These are phyloP conservation scores for Pterois miles DNA, from an alignment of 2,797 vertebrate species.

Conservation along the genomic window DNA sequence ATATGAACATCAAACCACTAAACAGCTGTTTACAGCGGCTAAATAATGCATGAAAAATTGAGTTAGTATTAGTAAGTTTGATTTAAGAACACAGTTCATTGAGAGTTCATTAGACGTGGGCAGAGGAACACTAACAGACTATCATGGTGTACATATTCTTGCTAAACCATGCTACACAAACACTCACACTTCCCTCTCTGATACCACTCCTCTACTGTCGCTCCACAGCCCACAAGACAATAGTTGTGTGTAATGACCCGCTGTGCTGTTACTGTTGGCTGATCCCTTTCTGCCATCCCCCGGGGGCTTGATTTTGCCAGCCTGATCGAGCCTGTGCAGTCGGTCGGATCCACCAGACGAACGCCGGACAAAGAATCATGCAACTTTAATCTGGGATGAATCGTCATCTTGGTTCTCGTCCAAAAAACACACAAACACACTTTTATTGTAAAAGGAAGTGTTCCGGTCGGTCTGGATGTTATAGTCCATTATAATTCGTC, in stretches of 20 bases:
- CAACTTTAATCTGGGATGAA: constrained; percentile 63
- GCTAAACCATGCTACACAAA: constrained; percentile 1
- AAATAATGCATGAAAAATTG: not conserved
- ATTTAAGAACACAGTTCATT: not conserved
- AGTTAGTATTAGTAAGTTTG: not conserved
- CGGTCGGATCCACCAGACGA: constrained; percentile 57
- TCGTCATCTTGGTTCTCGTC: constrained; percentile 8
- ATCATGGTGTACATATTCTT: not conserved
- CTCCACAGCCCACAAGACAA: constrained; percentile 54
- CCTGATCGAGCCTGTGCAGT: constrained; percentile 64
- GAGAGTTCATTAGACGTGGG: constrained; percentile 7
- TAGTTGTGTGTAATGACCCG: constrained; percentile 67
- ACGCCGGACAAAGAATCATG: constrained; percentile 57
- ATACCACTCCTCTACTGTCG: constrained; percentile 10
- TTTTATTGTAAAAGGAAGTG: constrained; percentile 15
- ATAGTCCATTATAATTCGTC: not conserved
- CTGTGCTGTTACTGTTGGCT: constrained; percentile 70
- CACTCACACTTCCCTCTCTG: constrained; percentile 14
- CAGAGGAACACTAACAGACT: constrained; percentile 1
- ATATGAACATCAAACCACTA: not conserved
- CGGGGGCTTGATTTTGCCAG: constrained; percentile 65
- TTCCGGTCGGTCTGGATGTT: not conserved
- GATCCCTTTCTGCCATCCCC: constrained; percentile 56
- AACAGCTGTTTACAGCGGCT: not conserved
- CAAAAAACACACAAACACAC: constrained; percentile 22